phyloP scores from a whole-genome alignment of 1,140 invertebrate species.

The Gerris buenoi region DNA sequence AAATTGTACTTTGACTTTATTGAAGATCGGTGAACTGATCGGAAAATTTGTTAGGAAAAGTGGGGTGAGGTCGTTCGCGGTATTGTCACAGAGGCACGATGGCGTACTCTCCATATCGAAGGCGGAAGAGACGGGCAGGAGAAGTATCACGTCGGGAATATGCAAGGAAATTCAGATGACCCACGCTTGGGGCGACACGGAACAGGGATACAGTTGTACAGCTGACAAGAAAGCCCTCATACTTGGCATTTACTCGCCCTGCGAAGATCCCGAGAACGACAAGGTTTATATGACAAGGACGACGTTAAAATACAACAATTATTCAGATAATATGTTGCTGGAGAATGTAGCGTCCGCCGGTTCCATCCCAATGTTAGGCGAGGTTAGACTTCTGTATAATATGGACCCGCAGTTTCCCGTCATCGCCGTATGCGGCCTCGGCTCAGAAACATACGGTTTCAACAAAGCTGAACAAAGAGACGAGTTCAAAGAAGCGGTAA shows the following conservation, averaged over 20 bases:
- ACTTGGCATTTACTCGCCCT: constrained; percentile 3
- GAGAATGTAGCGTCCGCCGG: constrained; percentile 13
- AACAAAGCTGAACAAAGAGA: constrained; percentile 50
- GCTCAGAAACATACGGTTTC: constrained; percentile 38
- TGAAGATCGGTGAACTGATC: too few species aligned
- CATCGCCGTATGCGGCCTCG: constrained; percentile 53
- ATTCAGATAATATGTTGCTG: constrained; percentile 10
- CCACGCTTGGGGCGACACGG: neutral
- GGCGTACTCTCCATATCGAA: too few species aligned
- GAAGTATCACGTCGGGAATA: neutral
- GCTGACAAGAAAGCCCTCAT: constrained; percentile 13
- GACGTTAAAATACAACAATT: constrained; percentile 16
- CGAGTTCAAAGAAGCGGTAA: constrained; percentile 49
- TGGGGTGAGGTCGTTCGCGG: too few species aligned
- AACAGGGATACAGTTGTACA: constrained; percentile 2
- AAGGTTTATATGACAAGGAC: constrained; percentile 14
- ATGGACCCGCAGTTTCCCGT: constrained; percentile 41
- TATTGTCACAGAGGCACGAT: too few species aligned
- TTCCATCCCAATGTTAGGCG: constrained; percentile 35
- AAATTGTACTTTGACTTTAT: too few species aligned
- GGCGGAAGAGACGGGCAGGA: too few species aligned
- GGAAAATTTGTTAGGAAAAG: too few species aligned
- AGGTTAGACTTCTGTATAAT: constrained; percentile 43
- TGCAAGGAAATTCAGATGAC: neutral
- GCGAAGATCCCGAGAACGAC: constrained; percentile 4